phyloP scores from a whole-genome alignment of 2,888 invertebrate species.

The Mechanitis messenoides region DNA sequence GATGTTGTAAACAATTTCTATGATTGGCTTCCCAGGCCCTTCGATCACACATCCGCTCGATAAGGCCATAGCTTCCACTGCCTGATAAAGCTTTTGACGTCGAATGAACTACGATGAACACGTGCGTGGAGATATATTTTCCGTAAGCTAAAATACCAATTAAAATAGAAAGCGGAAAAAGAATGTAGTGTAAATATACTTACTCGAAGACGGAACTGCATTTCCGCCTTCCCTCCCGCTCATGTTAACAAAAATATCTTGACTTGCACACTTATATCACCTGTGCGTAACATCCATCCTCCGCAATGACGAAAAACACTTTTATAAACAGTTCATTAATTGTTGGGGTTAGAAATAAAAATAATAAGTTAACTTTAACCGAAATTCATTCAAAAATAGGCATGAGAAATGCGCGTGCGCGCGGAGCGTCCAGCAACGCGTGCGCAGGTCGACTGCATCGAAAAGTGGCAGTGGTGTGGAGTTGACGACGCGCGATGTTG shows the following conservation, averaged over 20 bases:
- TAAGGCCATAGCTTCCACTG: slow-evolving; percentile 55
- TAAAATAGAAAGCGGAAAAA: slow-evolving; percentile 31
- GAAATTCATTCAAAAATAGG: slow-evolving; percentile 51
- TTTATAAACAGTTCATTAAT: slow-evolving; percentile 48
- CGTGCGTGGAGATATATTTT: slow-evolving; percentile 31
- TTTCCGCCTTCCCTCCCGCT: slow-evolving; percentile 74
- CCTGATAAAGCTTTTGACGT: slow-evolving; percentile 43
- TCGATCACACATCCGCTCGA: slow-evolving; percentile 61
- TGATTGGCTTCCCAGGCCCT: slow-evolving; percentile 60
- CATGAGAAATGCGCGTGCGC: slow-evolving; percentile 63
- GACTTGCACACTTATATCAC: slow-evolving; percentile 68
- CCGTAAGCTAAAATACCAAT: slow-evolving; percentile 23
- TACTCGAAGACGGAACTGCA: slow-evolving; percentile 75
- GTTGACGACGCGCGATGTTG: slow-evolving; percentile 52
- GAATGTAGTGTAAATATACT: slow-evolving; percentile 49
- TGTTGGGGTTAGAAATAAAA: slow-evolving; percentile 42
- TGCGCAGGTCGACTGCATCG: slow-evolving; percentile 74
- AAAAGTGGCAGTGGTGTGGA: slow-evolving; percentile 60
- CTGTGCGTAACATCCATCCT: slow-evolving; percentile 65
- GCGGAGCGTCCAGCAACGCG: slow-evolving; percentile 68
- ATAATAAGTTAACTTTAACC: slow-evolving; percentile 53
- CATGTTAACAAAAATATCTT: slow-evolving; percentile 65
- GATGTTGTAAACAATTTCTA: slow-evolving; percentile 64
- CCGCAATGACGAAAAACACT: slow-evolving; percentile 53
- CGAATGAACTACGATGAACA: slow-evolving; percentile 36